phyloP scores from a whole-genome alignment of 2,113 vertebrate genomes.

The Labeo rohita region DNA sequence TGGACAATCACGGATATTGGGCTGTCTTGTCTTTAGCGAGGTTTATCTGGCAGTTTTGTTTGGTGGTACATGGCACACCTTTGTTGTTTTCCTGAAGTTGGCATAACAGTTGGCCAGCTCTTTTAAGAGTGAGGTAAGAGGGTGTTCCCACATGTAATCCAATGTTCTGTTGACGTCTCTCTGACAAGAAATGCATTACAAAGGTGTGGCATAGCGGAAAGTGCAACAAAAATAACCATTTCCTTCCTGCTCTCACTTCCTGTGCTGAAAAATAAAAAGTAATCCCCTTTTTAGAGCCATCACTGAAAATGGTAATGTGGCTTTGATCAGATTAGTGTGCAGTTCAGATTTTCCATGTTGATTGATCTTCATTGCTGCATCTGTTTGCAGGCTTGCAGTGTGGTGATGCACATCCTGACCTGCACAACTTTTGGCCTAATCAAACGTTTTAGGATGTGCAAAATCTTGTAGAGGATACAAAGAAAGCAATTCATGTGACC shows the following conservation, averaged over 20 bases:
- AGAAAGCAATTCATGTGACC: neutral
- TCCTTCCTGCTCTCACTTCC: constrained; percentile 36
- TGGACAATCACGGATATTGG: neutral
- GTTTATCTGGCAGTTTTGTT: neutral
- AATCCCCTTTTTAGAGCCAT: neutral
- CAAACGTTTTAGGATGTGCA: neutral
- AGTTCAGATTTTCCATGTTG: neutral
- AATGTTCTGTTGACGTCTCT: neutral
- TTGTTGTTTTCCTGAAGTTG: constrained; percentile 46
- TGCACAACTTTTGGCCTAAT: neutral
- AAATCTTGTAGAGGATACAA: neutral
- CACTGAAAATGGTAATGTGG: neutral
- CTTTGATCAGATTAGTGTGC: neutral
- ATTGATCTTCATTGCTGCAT: neutral
- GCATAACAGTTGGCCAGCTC: constrained; percentile 33
- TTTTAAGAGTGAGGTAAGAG: constrained; percentile 45
- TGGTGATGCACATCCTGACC: neutral
- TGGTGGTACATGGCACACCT: neutral
- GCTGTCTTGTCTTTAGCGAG: neutral
- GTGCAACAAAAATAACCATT: constrained; percentile 35
- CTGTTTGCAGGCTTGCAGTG: neutral
- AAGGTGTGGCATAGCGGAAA: constrained; percentile 39
- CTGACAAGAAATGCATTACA: neutral
- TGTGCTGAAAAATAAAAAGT: neutral
- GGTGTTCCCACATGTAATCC: constrained; percentile 31